These are phyloP conservation scores for Leptoteleia sp. DNA, from an alignment of 1,140 invertebrate genomes.

Conservation along the genomic window DNA sequence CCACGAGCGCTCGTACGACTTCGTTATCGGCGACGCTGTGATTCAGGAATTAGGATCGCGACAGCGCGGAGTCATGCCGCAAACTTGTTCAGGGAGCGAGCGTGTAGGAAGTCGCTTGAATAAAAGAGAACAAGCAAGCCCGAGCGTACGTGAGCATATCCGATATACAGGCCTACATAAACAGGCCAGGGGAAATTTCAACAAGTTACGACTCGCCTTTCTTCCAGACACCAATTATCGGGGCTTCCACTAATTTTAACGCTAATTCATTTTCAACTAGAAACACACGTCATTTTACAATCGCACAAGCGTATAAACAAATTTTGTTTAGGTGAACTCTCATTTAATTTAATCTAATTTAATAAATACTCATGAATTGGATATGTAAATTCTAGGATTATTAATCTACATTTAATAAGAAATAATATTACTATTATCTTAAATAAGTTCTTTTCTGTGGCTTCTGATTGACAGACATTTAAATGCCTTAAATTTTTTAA, in stretches of 20 bases:
- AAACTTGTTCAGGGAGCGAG: constrained; percentile 36
- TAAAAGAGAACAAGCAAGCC: constrained; percentile 7
- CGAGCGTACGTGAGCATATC: constrained; percentile 8
- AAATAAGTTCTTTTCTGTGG: too few species aligned
- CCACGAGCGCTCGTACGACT: constrained; percentile 62
- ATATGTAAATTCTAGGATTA: too few species aligned
- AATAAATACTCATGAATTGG: too few species aligned
- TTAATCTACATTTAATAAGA: too few species aligned
- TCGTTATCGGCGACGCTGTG: constrained; percentile 65
- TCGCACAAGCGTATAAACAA: too few species aligned
- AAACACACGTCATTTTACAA: neutral
- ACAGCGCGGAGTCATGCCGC: constrained; percentile 27
- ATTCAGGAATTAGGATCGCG: constrained; percentile 68
- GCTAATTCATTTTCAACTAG: neutral
- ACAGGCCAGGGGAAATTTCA: constrained; percentile 1
- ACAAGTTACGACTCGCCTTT: neutral
- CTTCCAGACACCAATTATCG: constrained; percentile 3
- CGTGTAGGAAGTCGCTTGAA: constrained; percentile 34
- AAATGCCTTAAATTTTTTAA: too few species aligned
- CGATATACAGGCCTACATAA: neutral
- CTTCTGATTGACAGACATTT: too few species aligned
- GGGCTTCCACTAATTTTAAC: neutral
- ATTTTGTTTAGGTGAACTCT: too few species aligned
- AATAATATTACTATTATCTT: neutral
- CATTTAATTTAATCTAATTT: too few species aligned